phyloP scores from a whole-genome alignment of 2,113 vertebrate genomes.

The human region DNA sequence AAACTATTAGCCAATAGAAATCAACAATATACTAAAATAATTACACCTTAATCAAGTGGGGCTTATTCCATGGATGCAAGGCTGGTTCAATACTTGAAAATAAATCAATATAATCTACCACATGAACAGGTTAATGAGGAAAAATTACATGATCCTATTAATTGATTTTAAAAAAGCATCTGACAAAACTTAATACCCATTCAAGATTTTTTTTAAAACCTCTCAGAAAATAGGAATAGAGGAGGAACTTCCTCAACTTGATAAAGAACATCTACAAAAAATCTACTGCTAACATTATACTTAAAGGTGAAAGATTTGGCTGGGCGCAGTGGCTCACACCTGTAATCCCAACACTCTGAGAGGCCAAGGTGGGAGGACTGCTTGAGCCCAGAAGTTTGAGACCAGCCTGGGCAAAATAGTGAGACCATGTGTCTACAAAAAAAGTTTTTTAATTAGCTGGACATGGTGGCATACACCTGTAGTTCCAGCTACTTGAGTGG shows the following conservation, averaged over 20 bases:
- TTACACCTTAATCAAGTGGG: background rate
- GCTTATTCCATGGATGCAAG: background rate
- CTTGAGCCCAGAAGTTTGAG: no score
- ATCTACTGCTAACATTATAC: background rate
- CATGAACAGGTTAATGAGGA: background rate
- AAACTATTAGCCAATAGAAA: background rate
- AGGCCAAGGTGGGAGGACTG: no score
- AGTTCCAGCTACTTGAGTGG: no score
- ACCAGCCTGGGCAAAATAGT: no score
- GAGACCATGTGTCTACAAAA: no score
- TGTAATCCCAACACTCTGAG: no score
- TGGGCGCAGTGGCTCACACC: no score
- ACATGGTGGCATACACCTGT: no score
- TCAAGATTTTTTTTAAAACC: background rate
- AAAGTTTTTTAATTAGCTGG: no score
- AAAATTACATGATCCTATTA: background rate
- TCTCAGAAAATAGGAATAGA: background rate
- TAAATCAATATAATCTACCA: background rate
- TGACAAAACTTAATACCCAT: background rate
- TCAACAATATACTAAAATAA: background rate
- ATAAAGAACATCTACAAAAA: background rate
- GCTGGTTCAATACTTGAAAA: slow-evolving; percentile 8
- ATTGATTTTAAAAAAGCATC: background rate
- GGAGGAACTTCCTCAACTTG: background rate
- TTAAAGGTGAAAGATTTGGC: background rate